phyloP scores from a whole-genome alignment of 2,113 vertebrate species.

The Amazona vittata region DNA sequence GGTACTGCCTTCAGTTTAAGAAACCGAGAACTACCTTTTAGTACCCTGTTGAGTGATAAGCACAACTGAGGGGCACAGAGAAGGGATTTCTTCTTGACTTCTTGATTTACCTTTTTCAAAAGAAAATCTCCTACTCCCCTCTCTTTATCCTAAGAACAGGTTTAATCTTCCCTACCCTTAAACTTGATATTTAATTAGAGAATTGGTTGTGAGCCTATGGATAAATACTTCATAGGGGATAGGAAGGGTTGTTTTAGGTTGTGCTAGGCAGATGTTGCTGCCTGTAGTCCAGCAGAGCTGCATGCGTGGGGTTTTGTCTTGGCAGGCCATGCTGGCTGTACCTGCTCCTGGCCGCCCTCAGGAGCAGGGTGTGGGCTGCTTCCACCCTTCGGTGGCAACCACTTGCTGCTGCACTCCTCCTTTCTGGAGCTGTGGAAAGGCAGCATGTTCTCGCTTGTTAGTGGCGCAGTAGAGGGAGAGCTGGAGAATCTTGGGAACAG shows the following conservation, averaged over 20 bases:
- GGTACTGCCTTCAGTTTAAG: neutral
- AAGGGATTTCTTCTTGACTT: neutral
- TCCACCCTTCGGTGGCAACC: neutral
- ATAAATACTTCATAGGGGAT: neutral
- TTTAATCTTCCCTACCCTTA: neutral
- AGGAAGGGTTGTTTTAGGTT: neutral
- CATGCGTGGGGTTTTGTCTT: rapidly evolving
- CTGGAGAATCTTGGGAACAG: rapidly evolving
- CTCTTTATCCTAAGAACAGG: neutral
- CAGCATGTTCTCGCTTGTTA: neutral
- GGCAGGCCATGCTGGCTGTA: rapidly evolving
- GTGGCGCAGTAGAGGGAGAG: rapidly evolving
- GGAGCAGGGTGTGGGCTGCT: neutral
- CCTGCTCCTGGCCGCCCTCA: neutral
- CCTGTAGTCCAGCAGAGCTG: neutral
- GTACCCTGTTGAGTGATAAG: neutral
- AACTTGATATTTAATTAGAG: neutral
- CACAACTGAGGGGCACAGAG: neutral
- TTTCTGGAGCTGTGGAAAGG: neutral
- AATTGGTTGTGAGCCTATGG: rapidly evolving
- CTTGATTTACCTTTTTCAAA: rapidly evolving
- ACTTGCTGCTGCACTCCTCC: neutral
- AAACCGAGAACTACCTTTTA: rapidly evolving
- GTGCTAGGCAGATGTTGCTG: neutral
- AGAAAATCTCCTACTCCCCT: neutral